Evolutionary conservation across 2,888 invertebrate genomes (phyloP).

Genomic region (Antheraea yamamai): DNA sequence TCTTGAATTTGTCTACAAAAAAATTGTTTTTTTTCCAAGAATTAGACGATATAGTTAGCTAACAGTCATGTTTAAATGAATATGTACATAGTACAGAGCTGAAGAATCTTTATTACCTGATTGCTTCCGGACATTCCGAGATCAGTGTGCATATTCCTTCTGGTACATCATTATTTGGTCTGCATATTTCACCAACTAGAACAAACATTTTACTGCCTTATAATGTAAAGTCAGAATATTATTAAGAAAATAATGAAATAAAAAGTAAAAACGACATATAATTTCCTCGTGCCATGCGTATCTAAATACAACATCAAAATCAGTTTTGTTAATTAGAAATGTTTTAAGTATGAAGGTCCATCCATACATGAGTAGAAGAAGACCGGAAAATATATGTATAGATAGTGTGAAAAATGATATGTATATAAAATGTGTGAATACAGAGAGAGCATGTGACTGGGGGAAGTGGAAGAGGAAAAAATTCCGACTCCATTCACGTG

Average conservation of each 20-base stretch:
- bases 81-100: not conserved
- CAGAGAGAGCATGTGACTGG: too few relatives aligned
- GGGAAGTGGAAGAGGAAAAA: too few relatives aligned
- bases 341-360: too few relatives aligned
- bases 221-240: not conserved
- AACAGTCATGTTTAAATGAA: not conserved
- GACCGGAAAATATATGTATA: too few relatives aligned
- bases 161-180: constrained; percentile 41
- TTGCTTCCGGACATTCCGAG: constrained; percentile 55
- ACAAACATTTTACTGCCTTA: constrained; percentile 28
- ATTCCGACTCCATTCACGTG: too few relatives aligned
- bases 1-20: constrained; percentile 48
- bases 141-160: constrained; percentile 56
- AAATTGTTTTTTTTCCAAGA: not conserved
- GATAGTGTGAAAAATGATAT: too few relatives aligned
- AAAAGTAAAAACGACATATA: not conserved
- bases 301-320: too few relatives aligned
- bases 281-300: not conserved
- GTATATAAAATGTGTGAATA: too few relatives aligned
- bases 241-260: not conserved
- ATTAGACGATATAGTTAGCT: not conserved
- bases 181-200: constrained; percentile 64
- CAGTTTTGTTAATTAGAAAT: too few relatives aligned
- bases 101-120: constrained; percentile 46
- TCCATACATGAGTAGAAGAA: too few relatives aligned